These are phyloP conservation scores for Hemibagrus wyckioides DNA, from an alignment of 2,113 vertebrate genomes.

Conservation along the genomic window DNA sequence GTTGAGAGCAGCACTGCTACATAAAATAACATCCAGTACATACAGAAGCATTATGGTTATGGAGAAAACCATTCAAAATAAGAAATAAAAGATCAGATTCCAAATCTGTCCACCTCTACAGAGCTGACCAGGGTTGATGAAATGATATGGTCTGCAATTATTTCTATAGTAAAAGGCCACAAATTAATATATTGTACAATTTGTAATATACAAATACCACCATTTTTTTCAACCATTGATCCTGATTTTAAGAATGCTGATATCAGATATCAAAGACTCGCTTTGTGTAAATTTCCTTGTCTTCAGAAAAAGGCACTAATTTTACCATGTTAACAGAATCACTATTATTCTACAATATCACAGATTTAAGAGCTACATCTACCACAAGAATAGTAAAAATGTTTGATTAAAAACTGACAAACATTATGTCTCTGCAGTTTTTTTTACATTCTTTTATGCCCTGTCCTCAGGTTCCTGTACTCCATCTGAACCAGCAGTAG, in stretches of 20 bases:
- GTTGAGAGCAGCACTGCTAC: slow-evolving; percentile 61
- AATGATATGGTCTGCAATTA: not conserved
- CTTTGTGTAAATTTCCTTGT: slow-evolving; percentile 60
- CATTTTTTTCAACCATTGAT: slow-evolving; percentile 10
- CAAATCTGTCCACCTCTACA: not conserved
- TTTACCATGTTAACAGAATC: slow-evolving; percentile 58
- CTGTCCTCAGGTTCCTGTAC: slow-evolving; percentile 55
- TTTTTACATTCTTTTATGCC: slow-evolving; percentile 57
- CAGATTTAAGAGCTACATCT: slow-evolving; percentile 58
- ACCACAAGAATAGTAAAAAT: slow-evolving; percentile 62
- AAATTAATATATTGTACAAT: not conserved
- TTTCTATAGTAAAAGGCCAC: not conserved
- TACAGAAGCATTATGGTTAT: slow-evolving; percentile 65
- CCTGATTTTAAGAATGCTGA: slow-evolving; percentile 51
- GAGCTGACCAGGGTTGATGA: not conserved
- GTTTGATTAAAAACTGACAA: slow-evolving; percentile 66
- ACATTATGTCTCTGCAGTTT: slow-evolving; percentile 46
- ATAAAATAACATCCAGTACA: slow-evolving; percentile 55
- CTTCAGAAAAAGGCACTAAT: slow-evolving; percentile 67
- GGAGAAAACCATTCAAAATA: slow-evolving; percentile 30
- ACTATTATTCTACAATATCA: slow-evolving; percentile 62
- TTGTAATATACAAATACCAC: slow-evolving; percentile 45
- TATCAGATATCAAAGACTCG: slow-evolving; percentile 32
- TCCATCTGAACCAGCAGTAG: slow-evolving; percentile 44
- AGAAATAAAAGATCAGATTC: slow-evolving; percentile 24